Percentiles rank a stretch among this genome's conserved stretches.
Conservation (phyloP, 37 sponge, comb jelly and placozoan genomes). For the Halisarca cf. caerulea region DNA sequence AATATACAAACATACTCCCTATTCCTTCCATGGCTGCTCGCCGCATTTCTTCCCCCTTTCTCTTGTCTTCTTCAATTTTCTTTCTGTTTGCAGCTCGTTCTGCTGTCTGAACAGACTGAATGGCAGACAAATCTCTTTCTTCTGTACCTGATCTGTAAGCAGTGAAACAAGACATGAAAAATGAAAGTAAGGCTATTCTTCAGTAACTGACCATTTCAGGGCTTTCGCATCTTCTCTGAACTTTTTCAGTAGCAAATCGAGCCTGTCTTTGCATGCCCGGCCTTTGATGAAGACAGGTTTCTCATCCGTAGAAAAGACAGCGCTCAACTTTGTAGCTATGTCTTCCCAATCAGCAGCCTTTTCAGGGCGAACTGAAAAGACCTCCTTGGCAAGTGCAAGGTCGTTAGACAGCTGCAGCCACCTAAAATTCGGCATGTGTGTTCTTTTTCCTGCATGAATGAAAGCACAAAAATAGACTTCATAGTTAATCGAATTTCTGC, state of each 20-base stretch:
- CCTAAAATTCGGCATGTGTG: constrained; percentile 1
- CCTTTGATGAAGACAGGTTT: not conserved
- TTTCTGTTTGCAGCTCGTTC: not conserved
- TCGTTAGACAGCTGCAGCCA: not conserved
- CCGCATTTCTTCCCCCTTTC: not conserved
- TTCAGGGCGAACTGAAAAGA: not conserved
- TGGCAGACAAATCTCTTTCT: not conserved
- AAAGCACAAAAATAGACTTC: no score
- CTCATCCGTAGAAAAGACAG: not conserved
- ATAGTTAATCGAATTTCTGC: no score
- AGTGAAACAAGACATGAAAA: not conserved
- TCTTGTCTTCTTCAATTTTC: not conserved
- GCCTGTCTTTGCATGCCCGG: not conserved
- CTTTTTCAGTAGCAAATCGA: not conserved
- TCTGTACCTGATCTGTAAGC: not conserved
- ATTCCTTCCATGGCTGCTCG: not conserved
- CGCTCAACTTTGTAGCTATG: not conserved
- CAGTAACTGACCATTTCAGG: not conserved
- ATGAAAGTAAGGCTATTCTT: not conserved
- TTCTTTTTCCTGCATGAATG: no score
- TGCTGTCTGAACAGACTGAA: not conserved
- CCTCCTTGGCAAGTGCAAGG: not conserved
- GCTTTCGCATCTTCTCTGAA: not conserved
- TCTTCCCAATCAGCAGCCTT: not conserved
- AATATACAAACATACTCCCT: no score